Base-by-base conservation (phyloP, 1,140 invertebrate species). In the Babylonia areolata region DNA sequence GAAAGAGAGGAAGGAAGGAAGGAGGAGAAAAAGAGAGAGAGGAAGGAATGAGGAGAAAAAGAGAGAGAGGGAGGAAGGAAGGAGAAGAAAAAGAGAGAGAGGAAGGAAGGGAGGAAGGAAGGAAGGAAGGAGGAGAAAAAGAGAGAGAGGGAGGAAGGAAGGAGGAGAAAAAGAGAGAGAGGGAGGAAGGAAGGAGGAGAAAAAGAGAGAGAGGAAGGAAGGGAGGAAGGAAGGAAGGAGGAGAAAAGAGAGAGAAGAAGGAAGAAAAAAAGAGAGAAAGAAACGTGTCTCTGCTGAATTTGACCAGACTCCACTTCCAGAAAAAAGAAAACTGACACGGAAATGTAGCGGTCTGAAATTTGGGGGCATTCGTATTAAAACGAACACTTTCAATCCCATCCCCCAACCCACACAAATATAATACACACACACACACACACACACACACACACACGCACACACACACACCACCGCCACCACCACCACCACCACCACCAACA, bases 381-480 rank as follows among this genome's bases (percentile, higher is more conserved):
- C n/a, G n/a, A n/a, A n/a, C n/a, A n/a, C n/a, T n/a, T n/a, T n/a
- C n/a, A n/a, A n/a, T n/a, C n/a, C n/a, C n/a, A n/a, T n/a, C n/a
- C n/a, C n/a, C n/a, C n/a, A n/a, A n/a, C n/a, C n/a, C n/a, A n/a
- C n/a, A n/a, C n/a, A n/a, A n/a, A n/a, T n/a, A n/a, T n/a, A n/a
- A 64, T 5, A 64, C 58, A 64, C 58, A 64, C 58, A 64, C 58
- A 64, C 58, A 64, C 58, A 64, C 58, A 64, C 58, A 64, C 58
- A 64, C 58, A 64, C 58, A 64, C 58, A 64, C 58, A 64, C 58
- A 64, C 58, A 64, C 58, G n/a, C 58, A 64, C 58, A 64, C 58
- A 64, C 58, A 64, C 58, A 64, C 58, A 64, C 58, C n/a, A n/a
- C n/a, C n/a, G n/a, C n/a, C n/a, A n/a, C n/a, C n/a, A n/a, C n/a